Conservation (phyloP, 2,888 invertebrate species). For the Anagyrus pseudococci region DNA sequence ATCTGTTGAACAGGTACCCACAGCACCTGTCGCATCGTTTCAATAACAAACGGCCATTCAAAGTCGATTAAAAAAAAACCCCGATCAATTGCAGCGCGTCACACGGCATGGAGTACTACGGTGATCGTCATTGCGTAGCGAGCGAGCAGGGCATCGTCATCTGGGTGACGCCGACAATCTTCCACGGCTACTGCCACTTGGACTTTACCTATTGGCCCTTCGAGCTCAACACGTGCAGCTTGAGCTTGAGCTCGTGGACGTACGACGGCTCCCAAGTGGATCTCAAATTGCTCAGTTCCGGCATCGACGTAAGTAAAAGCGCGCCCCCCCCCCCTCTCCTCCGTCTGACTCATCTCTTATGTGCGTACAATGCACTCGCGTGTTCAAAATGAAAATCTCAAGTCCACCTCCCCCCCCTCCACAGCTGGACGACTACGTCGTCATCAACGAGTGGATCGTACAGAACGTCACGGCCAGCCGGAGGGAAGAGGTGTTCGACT, state of each 20-base stretch:
- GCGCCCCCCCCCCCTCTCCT: background rate
- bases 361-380: background rate
- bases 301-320: conserved; percentile 38
- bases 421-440: conserved; percentile 33
- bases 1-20: conserved; percentile 75
- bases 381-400: conserved; percentile 11
- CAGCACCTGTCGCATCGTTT: too few relatives aligned
- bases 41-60: background rate
- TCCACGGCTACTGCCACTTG: conserved; percentile 70
- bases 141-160: conserved; percentile 65
- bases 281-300: conserved; percentile 50
- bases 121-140: conserved; percentile 66
- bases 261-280: conserved; percentile 70
- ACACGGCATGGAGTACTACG: conserved; percentile 67
- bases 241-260: conserved; percentile 79
- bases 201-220: conserved; percentile 78
- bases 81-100: conserved; percentile 63
- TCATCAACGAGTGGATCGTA: conserved; percentile 61
- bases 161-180: conserved; percentile 75
- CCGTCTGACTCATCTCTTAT: too few relatives aligned
- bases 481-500: conserved; percentile 62
- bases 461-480: conserved; percentile 58
- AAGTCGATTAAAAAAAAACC: background rate
- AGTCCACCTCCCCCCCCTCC: conserved; percentile 13
- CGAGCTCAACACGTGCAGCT: conserved; percentile 72